phyloP scores from a whole-genome alignment of 1,140 invertebrate species.

The Bursaphelenchus mucronatus region DNA sequence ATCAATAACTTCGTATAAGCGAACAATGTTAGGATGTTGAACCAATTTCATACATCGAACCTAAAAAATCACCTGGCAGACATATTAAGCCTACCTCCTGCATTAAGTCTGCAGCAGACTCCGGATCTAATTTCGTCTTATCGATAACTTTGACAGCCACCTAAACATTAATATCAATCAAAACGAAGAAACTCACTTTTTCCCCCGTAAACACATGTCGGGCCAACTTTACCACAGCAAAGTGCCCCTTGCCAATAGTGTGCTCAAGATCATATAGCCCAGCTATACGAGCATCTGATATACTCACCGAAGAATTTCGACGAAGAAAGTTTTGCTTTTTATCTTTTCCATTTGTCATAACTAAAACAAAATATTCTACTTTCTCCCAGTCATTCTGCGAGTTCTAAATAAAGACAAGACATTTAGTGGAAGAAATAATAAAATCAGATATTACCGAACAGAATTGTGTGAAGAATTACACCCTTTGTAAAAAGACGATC shows the following conservation, averaged over 20 bases:
- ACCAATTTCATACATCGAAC: conserved; percentile 96
- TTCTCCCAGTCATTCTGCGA: no score
- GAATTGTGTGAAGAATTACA: no score
- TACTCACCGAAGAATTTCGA: conserved; percentile 27
- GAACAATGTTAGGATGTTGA: conserved; percentile 94
- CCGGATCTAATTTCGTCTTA: conserved; percentile 91
- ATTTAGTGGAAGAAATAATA: no score
- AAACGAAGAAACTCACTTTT: conserved; percentile 70
- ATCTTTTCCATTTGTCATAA: background rate
- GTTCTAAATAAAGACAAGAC: no score
- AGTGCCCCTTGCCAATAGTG: conserved; percentile 67
- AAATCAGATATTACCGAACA: no score
- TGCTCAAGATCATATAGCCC: conserved; percentile 59
- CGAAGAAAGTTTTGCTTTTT: conserved; percentile 4
- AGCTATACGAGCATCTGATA: conserved; percentile 48
- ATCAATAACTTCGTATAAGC: conserved; percentile 97
- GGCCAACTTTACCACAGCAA: conserved; percentile 96
- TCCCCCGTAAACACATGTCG: conserved; percentile 98
- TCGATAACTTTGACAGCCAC: conserved; percentile 79
- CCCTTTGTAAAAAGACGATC: no score
- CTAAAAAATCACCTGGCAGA: conserved; percentile 29
- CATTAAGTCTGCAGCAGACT: conserved; percentile 91
- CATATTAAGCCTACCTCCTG: conserved; percentile 68
- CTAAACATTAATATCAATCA: conserved; percentile 41
- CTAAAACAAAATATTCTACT: no score